phyloP scores from a whole-genome alignment of 2,888 invertebrate genomes.

The Phyllotreta striolata region DNA sequence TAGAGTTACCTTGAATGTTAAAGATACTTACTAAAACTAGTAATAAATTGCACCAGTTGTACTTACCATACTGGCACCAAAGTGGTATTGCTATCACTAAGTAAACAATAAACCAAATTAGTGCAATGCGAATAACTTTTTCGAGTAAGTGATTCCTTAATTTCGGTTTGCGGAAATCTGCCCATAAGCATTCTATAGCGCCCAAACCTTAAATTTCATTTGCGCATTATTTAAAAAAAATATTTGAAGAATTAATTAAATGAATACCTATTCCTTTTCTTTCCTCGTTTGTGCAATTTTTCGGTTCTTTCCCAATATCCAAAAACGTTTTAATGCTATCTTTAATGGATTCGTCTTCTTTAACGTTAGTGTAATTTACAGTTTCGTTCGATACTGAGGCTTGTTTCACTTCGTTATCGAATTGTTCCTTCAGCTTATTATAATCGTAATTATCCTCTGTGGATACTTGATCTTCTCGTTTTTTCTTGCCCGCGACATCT shows the following conservation, averaged over 20 bases:
- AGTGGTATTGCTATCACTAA: slow-evolving; percentile 61
- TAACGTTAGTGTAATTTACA: slow-evolving; percentile 59
- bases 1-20: too few species aligned
- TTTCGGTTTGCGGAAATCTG: slow-evolving; percentile 54
- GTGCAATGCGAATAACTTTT: slow-evolving; percentile 54
- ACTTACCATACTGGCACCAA: slow-evolving; percentile 64
- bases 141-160: slow-evolving; percentile 44
- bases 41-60: background rate
- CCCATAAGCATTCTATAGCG: slow-evolving; percentile 58
- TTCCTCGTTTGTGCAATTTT: slow-evolving; percentile 63
- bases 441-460: slow-evolving; percentile 48
- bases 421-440: slow-evolving; percentile 57
- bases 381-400: slow-evolving; percentile 55
- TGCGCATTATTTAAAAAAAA: slow-evolving; percentile 18
- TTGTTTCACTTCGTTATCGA: slow-evolving; percentile 57
- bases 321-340: slow-evolving; percentile 57
- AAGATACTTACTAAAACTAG: too few species aligned
- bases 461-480: slow-evolving; percentile 15
- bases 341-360: slow-evolving; percentile 57
- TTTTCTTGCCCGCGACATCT: background rate
- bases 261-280: slow-evolving; percentile 59
- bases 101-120: slow-evolving; percentile 62
- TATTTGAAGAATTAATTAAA: slow-evolving; percentile 21
- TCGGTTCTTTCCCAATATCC: slow-evolving; percentile 48
- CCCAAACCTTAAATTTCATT: slow-evolving; percentile 39